Evolutionary conservation across 1,140 invertebrate genomes (phyloP), one percentile per base, ranked within the genome.

Genomic region (Arion vulgaris): DNA sequence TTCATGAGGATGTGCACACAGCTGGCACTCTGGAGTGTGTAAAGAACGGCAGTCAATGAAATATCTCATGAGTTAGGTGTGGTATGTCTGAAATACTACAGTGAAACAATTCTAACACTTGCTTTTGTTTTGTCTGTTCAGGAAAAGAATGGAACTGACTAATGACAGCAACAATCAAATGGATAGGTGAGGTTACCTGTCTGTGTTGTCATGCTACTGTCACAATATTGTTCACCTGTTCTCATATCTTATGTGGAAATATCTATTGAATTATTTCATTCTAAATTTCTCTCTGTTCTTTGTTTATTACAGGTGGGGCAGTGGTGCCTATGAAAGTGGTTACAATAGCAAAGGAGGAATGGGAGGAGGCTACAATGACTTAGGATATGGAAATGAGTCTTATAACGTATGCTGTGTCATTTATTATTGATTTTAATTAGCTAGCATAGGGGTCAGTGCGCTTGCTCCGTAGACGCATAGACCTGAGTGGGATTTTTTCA

Each of bases 321-420:
- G 19, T 62, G 80, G 80, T 38, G 71, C 28, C 19, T 81, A 81
- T 81, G 80, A 81, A 62, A 81, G 80, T 74, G 80, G 80, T 45
- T 81, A 81, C 51, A 45, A 36, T 51, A 71, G 80, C 68, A 74
- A 81, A 34, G 32, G 26, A 36, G 62, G 62, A 26, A 81, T 74
- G 39, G 39, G 26, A 57, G 36, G 57, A 41, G 71, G 71, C 13
- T 81, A 81, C 45, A 81, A 36, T 74, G 80, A 81, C 36, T 81
- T 74, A 28, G 28, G 41, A 11, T 81, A 81, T 74, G 71, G 80
- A 34, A 17, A 0, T 49, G 78, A 80, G 38, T 39, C 51, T 26
- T 79, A 66, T 45, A 19, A 17, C 4, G 74, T 76, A 76, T 76
- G 74, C 32, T 23, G 15, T 41, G 28, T 23, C 7, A 2, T 49